Base-by-base conservation (phyloP, 2,888 invertebrate species). In the Pristionchus entomophagus region DNA sequence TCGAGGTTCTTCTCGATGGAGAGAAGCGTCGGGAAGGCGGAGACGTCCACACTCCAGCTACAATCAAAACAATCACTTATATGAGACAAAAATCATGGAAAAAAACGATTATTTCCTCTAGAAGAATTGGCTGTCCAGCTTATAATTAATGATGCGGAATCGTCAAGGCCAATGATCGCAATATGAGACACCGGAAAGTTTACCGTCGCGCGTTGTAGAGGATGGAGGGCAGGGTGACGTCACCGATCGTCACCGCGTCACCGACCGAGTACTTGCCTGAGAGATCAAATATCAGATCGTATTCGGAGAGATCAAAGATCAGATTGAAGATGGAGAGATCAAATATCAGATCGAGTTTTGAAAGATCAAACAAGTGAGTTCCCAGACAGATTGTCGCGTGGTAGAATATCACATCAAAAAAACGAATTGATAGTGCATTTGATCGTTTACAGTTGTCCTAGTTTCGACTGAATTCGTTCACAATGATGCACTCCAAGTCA, bases 191-290 rank as follows among this genome's bases (percentile, higher is more conserved):
- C n/a, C n/a, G 1, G 69, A 38, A n/a, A 17, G 38, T 59, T 26
- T 5, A 96, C 96, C 97, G 96, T 94, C 96, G 95, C 49, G 98
- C 98, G 95, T 97, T 97, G 94, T 96, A 97, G 85, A 98, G 96
- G 95, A 99, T 98, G 80, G 98, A 98, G 84, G 98, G 96, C 87
- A 99, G 95, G 94, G 97, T 98, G 93, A 97, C 96, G 94, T 99
- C 99, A 10, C 98, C 98, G 93, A 98, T 94, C 0, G 97, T 97
- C 87, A 99, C 96, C 91, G 96, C 96, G 94, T 99, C 97, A 0
- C 98, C 98, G 2, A 97, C 96, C 3, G 53, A 90, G 85, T 73
- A 59, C 82, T 92, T 93, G 2, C 94, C 94, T 80, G 29, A 32
- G 14, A 49, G 35, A 82, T 41, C 59, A 51, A 32, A 26, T 22